Conservation (phyloP, 2,797 vertebrate genomes). For the Platyrinchus mystaceus region DNA sequence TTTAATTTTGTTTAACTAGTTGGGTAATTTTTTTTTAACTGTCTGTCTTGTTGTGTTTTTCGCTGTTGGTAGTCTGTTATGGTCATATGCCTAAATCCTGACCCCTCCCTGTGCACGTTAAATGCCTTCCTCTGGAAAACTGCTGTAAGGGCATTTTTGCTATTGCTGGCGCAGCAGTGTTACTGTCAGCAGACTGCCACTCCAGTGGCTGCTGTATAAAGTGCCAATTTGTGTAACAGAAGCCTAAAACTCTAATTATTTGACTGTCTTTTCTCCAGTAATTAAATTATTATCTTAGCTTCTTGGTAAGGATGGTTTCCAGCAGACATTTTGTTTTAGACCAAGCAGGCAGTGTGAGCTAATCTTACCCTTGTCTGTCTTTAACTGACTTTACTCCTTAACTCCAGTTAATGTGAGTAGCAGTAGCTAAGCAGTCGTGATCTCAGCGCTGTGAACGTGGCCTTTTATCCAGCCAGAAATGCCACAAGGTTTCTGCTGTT, state of each 20-base stretch:
- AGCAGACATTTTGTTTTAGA: not conserved
- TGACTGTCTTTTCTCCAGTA: not conserved
- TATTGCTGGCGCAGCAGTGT: conserved; percentile 24
- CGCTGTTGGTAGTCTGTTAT: not conserved
- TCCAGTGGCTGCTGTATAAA: not conserved
- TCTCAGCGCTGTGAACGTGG: not conserved
- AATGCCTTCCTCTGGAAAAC: conserved; percentile 48
- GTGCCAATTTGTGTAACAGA: not conserved
- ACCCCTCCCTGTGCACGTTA: conserved; percentile 21
- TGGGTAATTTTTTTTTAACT: not conserved
- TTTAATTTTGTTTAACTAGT: not conserved
- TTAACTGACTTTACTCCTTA: not conserved
- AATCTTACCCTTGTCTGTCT: not conserved
- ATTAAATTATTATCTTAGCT: not conserved
- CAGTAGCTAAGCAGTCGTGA: not conserved
- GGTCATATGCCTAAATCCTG: not conserved
- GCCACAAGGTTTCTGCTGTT: not conserved
- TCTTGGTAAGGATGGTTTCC: not conserved
- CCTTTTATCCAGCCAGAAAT: not conserved
- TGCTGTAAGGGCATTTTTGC: conserved; percentile 46
- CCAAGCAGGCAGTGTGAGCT: not conserved
- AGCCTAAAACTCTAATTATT: not conserved
- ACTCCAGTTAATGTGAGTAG: not conserved
- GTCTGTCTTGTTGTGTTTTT: not conserved
- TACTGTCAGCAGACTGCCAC: conserved; percentile 10